Evolutionary conservation across 2,113 vertebrate species (phyloP).

Genomic region (Orthonyx spaldingii): DNA sequence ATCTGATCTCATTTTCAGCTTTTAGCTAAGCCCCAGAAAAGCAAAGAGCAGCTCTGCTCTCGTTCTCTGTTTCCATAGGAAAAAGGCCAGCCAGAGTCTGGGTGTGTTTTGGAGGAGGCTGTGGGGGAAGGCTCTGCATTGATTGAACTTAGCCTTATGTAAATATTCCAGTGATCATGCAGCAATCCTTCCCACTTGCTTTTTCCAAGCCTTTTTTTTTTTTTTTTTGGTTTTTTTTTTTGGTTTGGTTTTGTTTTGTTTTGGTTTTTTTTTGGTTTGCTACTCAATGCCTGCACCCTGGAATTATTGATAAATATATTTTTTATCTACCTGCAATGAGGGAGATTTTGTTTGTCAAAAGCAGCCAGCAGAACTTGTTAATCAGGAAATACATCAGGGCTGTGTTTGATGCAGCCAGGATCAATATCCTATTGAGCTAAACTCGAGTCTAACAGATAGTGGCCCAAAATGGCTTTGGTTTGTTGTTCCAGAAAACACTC

Average conservation of each 20-base stretch:
- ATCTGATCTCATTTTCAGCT: constrained; percentile 33
- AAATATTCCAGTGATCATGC: background rate
- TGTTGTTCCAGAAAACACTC: constrained; percentile 36
- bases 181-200: background rate
- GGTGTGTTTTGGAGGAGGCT: constrained; percentile 51
- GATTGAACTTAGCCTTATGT: constrained; percentile 24
- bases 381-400: constrained; percentile 71
- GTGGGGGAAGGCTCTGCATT: constrained; percentile 41
- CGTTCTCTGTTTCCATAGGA: constrained; percentile 40
- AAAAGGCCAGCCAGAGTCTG: constrained; percentile 37
- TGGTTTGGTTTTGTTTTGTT: too few relatives aligned
- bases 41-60: constrained; percentile 46
- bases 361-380: constrained; percentile 68
- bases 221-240: background rate
- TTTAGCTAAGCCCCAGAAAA: background rate
- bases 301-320: background rate
- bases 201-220: background rate
- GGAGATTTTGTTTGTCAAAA: constrained; percentile 65
- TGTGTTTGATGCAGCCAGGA: constrained; percentile 49
- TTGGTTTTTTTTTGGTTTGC: background rate
- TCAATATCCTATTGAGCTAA: constrained; percentile 76
- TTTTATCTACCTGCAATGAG: constrained; percentile 25
- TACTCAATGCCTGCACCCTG: background rate
- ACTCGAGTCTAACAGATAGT: constrained; percentile 55
- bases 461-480: constrained; percentile 52